Evolutionary conservation across 2,797 vertebrate species (phyloP), one percentile per base, ranked within the genome.

Genomic region (Parauchenoglanis punctatus): DNA sequence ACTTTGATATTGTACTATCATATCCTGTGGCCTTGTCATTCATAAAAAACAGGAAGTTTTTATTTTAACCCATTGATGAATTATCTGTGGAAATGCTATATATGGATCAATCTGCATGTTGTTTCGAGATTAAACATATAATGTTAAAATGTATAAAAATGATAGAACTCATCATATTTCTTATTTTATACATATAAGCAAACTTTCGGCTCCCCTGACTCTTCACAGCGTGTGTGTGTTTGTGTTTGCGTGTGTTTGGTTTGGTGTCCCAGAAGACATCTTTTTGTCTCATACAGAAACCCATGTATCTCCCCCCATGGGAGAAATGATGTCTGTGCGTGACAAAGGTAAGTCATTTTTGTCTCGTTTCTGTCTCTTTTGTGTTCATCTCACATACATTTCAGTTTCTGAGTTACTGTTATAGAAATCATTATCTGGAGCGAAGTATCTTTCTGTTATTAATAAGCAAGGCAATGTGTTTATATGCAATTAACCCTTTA

Each of bases 281-380:
- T 94, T 94, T 95, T 94, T 94, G 94, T 94, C 92, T 93, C 90
- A 91, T 93, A 93, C 93, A 94, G 94, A 94, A 95, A 95, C 93
- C 94, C 93, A 91, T 88, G 81, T 86, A 93, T 68, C 15, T 54
- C n/a, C 93, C 93, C 94, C 87, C 92, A 92, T 91, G 95, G 91
- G 90, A 89, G 91, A 87, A 85, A 89, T 5, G 85, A 93, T 92
- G 92, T 94, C 92, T 95, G 91, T 84, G 92, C 92, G 91, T 94
- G 93, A 92, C 94, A 95, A 87, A 94, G 88, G 94, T 94, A 91
- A 89, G 56, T 52, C 25, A 89, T 92, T 93, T 92, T 91, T 91
- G 91, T 93, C 77, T 93, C 83, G 92, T 87, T 93, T 91, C 88
- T 92, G 92, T 92, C 90, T 91, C 67, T 44, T 88, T 87, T 90